Evolutionary conservation across 2,888 invertebrate species (phyloP), one percentile per base, ranked within the genome.

Genomic region (Nycteola revayana): DNA sequence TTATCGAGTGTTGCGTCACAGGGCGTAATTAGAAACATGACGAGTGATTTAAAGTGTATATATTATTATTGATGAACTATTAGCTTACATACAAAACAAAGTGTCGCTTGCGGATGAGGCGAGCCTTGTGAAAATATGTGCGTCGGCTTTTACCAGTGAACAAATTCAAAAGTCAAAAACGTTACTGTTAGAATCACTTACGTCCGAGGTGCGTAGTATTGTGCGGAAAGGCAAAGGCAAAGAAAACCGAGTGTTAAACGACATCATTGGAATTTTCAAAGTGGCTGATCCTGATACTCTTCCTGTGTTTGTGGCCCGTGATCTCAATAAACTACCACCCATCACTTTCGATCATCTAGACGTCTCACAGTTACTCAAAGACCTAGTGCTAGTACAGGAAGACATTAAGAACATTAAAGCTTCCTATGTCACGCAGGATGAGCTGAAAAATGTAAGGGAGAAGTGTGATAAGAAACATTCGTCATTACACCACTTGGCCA

Each of bases 41-140:
- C n/a, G n/a, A n/a, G n/a, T n/a, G n/a, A n/a, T n/a, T n/a, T n/a
- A n/a, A n/a, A n/a, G n/a, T n/a, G n/a, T n/a, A n/a, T n/a, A n/a
- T n/a, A n/a, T n/a, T n/a, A n/a, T n/a, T n/a, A n/a, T n/a, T n/a
- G n/a, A n/a, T n/a, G n/a, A n/a, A n/a, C n/a, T n/a, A n/a, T n/a
- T n/a, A n/a, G n/a, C 30, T 6, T 30, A 24, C 10, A 25, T 34
- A 7, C 28, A 34, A 18, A 34, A 34, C 11, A 34, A 33, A 27
- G 8, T 21, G 9, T 21, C 10, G 22, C 3, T 25, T 7, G 14
- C 25, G 7, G 25, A 32, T 14, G 33, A 33, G 22, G 23, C 21
- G 8, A 22, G 22, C 6, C 6, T 33, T 9, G 26, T 33, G 14
- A 10, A 14, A 14, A 23, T 33, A 9, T 33, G 33, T 33, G 33